Conservation (phyloP, 2,113 vertebrate genomes). For the Recurvirostra avosetta region DNA sequence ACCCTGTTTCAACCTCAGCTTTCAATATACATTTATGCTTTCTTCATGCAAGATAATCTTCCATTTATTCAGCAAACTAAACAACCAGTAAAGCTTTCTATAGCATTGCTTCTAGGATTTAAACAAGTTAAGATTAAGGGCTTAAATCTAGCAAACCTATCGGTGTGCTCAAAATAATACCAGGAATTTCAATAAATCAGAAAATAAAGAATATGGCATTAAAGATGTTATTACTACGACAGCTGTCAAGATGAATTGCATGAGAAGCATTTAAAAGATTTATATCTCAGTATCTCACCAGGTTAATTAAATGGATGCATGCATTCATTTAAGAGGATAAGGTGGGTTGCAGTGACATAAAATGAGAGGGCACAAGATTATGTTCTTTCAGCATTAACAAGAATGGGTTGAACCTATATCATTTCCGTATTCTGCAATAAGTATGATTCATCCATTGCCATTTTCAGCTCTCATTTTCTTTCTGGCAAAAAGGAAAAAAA, state of each 20-base stretch:
- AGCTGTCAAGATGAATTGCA: slow-evolving; percentile 60
- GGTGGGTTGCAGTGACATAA: slow-evolving; percentile 28
- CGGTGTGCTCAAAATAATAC: slow-evolving; percentile 40
- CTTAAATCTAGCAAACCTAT: slow-evolving; percentile 54
- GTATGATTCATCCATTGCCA: slow-evolving; percentile 50
- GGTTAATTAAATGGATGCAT: slow-evolving; percentile 63
- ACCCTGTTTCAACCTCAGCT: not conserved
- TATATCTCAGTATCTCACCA: slow-evolving; percentile 42
- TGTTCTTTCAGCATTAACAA: slow-evolving; percentile 19
- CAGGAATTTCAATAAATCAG: slow-evolving; percentile 62
- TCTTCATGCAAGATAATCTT: slow-evolving; percentile 30
- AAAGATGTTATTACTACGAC: slow-evolving; percentile 43
- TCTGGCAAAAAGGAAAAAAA: not conserved
- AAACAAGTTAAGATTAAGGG: slow-evolving; percentile 56
- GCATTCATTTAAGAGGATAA: slow-evolving; percentile 48
- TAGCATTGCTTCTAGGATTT: slow-evolving; percentile 12
- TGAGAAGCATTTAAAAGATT: slow-evolving; percentile 53
- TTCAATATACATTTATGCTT: slow-evolving; percentile 2
- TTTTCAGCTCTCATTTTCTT: slow-evolving; percentile 59
- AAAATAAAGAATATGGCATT: slow-evolving; percentile 57
- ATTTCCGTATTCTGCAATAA: slow-evolving; percentile 50
- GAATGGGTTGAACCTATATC: not conserved
- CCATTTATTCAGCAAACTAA: slow-evolving; percentile 20
- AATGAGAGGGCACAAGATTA: slow-evolving; percentile 43
- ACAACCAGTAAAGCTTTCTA: not conserved